Conservation (phyloP, 2,113 vertebrate species). For the Artemisiospiza belli region DNA sequence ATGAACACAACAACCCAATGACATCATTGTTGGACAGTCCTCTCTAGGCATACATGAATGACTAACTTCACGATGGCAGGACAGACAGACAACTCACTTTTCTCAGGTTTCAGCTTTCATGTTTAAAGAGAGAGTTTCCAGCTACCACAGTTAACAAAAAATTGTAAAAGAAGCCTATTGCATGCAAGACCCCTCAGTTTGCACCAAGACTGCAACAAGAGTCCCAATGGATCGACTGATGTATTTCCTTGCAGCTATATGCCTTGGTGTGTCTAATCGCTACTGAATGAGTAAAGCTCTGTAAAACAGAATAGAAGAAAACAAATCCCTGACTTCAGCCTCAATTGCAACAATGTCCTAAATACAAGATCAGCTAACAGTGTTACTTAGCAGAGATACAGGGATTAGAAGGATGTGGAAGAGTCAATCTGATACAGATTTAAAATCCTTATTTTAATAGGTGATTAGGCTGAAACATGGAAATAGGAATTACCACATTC, state of each 20-base stretch:
- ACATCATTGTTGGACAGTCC: neutral
- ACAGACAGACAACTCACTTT: neutral
- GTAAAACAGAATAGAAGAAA: neutral
- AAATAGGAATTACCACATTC: neutral
- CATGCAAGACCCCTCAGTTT: neutral
- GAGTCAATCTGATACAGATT: neutral
- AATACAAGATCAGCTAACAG: neutral
- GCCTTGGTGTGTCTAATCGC: neutral
- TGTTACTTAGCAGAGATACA: neutral
- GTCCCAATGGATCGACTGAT: neutral
- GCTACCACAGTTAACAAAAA: neutral
- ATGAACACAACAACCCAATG: neutral
- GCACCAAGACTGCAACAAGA: neutral
- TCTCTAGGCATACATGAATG: neutral
- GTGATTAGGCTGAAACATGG: neutral
- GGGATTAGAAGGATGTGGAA: neutral
- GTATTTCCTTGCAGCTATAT: neutral
- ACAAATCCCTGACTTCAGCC: neutral
- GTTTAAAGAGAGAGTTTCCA: neutral
- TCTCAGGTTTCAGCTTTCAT: neutral
- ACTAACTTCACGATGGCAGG: neutral
- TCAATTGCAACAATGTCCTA: neutral
- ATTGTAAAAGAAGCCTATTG: neutral
- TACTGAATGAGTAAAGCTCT: neutral
- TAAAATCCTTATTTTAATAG: neutral